Evolutionary conservation across 1,140 invertebrate genomes (phyloP).

Genomic region (Lordiphosa collinella): DNA sequence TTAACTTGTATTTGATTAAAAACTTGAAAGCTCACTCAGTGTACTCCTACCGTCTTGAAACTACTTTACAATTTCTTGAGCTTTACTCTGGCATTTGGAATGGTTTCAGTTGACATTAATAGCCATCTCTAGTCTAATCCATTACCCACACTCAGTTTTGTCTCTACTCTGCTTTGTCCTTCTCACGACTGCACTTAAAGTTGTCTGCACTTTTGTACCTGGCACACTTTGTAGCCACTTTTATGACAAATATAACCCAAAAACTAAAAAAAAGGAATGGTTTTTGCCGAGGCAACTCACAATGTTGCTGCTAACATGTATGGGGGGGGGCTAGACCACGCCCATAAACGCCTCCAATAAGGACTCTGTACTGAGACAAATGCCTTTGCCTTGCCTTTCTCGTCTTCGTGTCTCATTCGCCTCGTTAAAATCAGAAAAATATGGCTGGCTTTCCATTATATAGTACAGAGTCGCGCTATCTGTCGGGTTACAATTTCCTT

Average conservation of each 20-base stretch:
- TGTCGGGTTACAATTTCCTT: constrained; percentile 65
- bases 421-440: constrained; percentile 75
- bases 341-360: constrained; percentile 30
- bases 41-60: no score
- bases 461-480: constrained; percentile 44
- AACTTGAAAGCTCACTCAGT: no score
- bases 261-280: constrained; percentile 1
- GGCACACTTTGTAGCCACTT: constrained; percentile 70
- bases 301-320: constrained; percentile 38
- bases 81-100: no score
- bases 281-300: constrained; percentile 2
- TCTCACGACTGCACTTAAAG: constrained; percentile 5
- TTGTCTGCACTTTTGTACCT: constrained; percentile 22
- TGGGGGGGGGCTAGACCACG: constrained; percentile 27
- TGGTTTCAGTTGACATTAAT: no score
- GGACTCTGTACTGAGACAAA: constrained; percentile 40
- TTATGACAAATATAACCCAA: constrained; percentile 65
- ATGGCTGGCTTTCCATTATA: constrained; percentile 66
- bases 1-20: no score
- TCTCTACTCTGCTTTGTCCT: background rate
- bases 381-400: constrained; percentile 36
- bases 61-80: no score
- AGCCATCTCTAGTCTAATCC: no score
- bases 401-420: constrained; percentile 19
- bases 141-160: no score